Conservation (phyloP, 2,888 invertebrate species). For the Amiota mariae region DNA sequence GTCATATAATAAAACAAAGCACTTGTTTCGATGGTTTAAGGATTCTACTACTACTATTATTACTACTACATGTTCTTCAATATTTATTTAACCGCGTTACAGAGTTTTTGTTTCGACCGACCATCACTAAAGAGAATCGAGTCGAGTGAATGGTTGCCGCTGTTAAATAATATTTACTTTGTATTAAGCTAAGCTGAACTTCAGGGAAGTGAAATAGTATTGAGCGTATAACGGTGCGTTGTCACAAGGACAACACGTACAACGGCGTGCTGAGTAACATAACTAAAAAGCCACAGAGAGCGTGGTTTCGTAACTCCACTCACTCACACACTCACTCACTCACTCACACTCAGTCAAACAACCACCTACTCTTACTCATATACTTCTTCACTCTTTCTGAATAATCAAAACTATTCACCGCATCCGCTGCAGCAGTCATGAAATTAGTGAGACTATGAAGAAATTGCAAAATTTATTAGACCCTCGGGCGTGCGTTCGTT, state of each 20-base stretch:
- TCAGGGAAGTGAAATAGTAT: conserved; percentile 36
- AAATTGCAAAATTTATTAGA: conserved; percentile 70
- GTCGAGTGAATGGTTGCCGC: conserved; percentile 15
- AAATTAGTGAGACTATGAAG: conserved; percentile 64
- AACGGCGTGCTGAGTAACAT: not conserved
- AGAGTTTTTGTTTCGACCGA: too few relatives aligned
- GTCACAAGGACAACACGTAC: conserved; percentile 20
- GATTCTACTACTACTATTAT: too few relatives aligned
- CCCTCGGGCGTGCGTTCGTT: conserved; percentile 52
- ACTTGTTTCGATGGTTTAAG: too few relatives aligned
- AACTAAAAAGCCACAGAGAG: not conserved
- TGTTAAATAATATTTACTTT: conserved; percentile 58
- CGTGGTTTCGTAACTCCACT: not conserved
- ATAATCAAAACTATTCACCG: conserved; percentile 13
- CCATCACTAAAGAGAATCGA: too few relatives aligned
- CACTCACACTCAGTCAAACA: not conserved
- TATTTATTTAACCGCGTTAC: too few relatives aligned
- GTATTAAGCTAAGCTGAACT: conserved; percentile 48
- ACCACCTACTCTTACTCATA: not conserved
- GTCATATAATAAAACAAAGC: too few relatives aligned
- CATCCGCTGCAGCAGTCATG: conserved; percentile 45
- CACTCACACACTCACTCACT: not conserved
- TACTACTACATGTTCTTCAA: too few relatives aligned
- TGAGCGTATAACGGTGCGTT: conserved; percentile 14
- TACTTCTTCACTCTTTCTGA: too few relatives aligned